Evolutionary conservation across 2,113 vertebrate species (phyloP), one percentile per base, ranked within the genome.

Genomic region (Greenwoodochromis staneri): DNA sequence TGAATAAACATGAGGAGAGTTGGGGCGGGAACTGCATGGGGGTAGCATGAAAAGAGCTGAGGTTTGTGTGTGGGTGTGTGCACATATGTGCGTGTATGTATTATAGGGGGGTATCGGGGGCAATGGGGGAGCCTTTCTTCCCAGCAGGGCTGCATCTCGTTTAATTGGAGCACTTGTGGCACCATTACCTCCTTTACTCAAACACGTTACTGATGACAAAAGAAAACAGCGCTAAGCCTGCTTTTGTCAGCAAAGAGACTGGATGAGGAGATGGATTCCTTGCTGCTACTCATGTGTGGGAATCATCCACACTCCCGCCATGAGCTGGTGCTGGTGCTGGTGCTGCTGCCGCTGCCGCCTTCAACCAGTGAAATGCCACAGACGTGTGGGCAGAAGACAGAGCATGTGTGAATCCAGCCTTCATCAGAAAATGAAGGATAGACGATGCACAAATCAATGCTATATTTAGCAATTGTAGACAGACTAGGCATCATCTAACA

Each of bases 121-220:
- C 89, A 92, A 89, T 83, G 71, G 88, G 91, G 89, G 90, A 92
- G 81, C 73, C 86, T 91, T 95, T 96, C 93, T 95, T 95, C 94
- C 84, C 96, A 94, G 96, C 95, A 94, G 93, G 95, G 91, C 94
- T 93, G 90, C 94, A 93, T 96, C 93, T 93, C 87, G 76, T 95
- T 96, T 96, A 96, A 97, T 96, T 97, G 96, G 95, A 95, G 95
- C 89, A 94, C 95, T 96, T 96, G 95, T 96, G 93, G 94, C 93
- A 94, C 93, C 93, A 94, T 95, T 95, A 92, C 94, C 93, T 96
- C 93, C 94, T 96, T 96, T 95, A 94, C 95, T 96, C 93, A 95
- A 95, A 96, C 94, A 96, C 91, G 95, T 94, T 95, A 92, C 91
- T 93, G 92, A 96, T 95, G 95, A 96, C 95, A 96, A 96, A 96